phyloP scores from a whole-genome alignment of 2,113 vertebrate genomes.

The Arvicanthis niloticus region DNA sequence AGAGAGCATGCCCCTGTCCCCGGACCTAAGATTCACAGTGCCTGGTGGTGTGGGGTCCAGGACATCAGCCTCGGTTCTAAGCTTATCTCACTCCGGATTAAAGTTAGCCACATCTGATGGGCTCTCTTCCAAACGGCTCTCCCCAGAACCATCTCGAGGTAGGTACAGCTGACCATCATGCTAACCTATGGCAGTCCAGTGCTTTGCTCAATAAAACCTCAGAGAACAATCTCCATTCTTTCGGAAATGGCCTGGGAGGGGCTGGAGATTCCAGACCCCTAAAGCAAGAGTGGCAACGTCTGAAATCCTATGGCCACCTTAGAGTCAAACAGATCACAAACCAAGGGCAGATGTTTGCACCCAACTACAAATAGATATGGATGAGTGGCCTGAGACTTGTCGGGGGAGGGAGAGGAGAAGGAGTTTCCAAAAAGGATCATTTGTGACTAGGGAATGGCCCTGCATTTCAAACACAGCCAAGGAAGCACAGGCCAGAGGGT shows the following conservation, averaged over 20 bases:
- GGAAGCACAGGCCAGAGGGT: slow-evolving; percentile 22
- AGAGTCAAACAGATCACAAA: background rate
- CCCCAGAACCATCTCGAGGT: background rate
- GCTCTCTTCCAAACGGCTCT: background rate
- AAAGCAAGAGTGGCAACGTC: background rate
- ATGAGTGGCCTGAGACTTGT: background rate
- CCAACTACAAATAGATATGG: background rate
- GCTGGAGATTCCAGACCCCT: background rate
- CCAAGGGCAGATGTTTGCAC: background rate
- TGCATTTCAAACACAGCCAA: slow-evolving; percentile 69
- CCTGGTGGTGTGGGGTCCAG: background rate
- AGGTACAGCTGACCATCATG: background rate
- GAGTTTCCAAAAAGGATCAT: slow-evolving; percentile 28
- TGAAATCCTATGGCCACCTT: background rate
- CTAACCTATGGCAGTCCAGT: background rate
- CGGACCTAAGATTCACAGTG: background rate
- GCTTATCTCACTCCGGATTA: background rate
- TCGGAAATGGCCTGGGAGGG: background rate
- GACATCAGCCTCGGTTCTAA: background rate
- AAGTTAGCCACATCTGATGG: background rate
- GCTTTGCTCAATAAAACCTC: background rate
- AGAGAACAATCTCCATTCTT: background rate
- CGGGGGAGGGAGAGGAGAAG: no score
- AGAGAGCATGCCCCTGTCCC: background rate
- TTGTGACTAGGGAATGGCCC: slow-evolving; percentile 65